phyloP scores from a whole-genome alignment of 2,797 vertebrate genomes.

The Enteromius mattozi region DNA sequence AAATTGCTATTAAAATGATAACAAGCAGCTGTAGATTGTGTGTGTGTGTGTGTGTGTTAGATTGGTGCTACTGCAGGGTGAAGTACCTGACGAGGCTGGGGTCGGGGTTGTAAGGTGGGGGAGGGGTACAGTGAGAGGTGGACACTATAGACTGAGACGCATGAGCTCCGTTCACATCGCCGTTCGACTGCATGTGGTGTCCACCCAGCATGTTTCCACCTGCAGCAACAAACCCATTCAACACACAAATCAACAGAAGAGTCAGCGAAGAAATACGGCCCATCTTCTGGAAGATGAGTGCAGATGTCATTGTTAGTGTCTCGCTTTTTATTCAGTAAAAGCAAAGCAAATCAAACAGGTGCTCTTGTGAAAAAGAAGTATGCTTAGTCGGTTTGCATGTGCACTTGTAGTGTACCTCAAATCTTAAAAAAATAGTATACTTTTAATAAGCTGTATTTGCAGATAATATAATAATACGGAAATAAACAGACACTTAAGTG shows the following conservation, averaged over 20 bases:
- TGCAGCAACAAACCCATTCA: conserved; percentile 60
- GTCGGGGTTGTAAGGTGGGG: conserved; percentile 96
- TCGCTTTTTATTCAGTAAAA: background rate
- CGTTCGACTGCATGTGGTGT: conserved; percentile 88
- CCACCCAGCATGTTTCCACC: conserved; percentile 88
- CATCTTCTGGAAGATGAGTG: background rate
- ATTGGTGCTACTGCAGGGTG: conserved; percentile 79
- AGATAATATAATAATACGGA: background rate
- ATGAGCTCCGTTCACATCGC: conserved; percentile 92
- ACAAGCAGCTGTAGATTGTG: background rate
- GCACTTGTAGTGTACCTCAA: background rate
- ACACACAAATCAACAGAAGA: conserved; percentile 3
- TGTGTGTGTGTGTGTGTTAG: conserved; percentile 39
- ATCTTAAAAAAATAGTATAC: background rate
- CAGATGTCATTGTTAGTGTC: background rate
- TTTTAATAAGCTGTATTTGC: background rate
- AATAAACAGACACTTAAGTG: background rate
- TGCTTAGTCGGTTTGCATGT: background rate
- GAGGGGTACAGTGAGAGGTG: conserved; percentile 92
- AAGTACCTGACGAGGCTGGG: conserved; percentile 97
- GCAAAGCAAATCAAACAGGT: background rate
- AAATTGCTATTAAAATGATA: background rate
- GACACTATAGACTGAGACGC: conserved; percentile 90
- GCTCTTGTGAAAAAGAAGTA: background rate
- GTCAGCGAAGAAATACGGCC: background rate